Evolutionary conservation across 2,797 vertebrate genomes (phyloP).

Genomic region (Sebastes melanostomus): DNA sequence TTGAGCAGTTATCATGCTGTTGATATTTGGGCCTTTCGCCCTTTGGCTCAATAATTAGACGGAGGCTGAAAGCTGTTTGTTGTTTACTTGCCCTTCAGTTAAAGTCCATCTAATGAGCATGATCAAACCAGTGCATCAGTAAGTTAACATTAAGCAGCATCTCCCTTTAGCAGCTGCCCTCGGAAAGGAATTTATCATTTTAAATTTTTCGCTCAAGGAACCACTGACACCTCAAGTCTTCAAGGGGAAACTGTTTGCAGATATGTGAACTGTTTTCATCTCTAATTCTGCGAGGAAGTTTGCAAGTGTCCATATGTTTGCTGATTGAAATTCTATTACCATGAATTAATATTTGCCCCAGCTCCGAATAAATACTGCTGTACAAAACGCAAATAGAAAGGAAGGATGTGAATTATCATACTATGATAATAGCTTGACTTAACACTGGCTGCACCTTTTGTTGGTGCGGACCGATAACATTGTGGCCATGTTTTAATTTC

Average conservation of each 20-base stretch:
- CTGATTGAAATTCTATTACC: slow-evolving; percentile 35
- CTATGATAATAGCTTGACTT: slow-evolving; percentile 27
- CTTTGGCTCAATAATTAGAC: slow-evolving; percentile 21
- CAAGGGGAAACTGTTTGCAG: background rate
- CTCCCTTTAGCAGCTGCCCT: background rate
- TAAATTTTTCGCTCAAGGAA: background rate
- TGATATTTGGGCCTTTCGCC: slow-evolving; percentile 20
- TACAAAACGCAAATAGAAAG: slow-evolving; percentile 31
- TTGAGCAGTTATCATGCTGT: slow-evolving; percentile 8
- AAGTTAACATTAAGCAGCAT: background rate
- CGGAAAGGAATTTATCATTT: slow-evolving; percentile 1
- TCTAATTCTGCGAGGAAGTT: slow-evolving; percentile 29
- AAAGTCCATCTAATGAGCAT: slow-evolving; percentile 31
- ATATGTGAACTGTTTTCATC: slow-evolving; percentile 18
- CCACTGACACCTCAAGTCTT: background rate
- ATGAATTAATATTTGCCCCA: slow-evolving; percentile 47
- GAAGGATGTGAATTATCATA: slow-evolving; percentile 26
- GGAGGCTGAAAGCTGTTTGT: slow-evolving; percentile 5
- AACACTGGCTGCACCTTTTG: slow-evolving; percentile 31
- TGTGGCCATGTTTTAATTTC: slow-evolving; percentile 63
- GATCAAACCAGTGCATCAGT: background rate
- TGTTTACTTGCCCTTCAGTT: slow-evolving; percentile 27
- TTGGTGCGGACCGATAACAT: slow-evolving; percentile 32
- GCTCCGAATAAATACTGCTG: slow-evolving; percentile 31
- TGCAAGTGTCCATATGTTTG: slow-evolving; percentile 43